Percentiles rank a stretch among this genome's conserved stretches.
phyloP scores from a whole-genome alignment of 2,888 invertebrate species.

The Eupithecia exiguata region DNA sequence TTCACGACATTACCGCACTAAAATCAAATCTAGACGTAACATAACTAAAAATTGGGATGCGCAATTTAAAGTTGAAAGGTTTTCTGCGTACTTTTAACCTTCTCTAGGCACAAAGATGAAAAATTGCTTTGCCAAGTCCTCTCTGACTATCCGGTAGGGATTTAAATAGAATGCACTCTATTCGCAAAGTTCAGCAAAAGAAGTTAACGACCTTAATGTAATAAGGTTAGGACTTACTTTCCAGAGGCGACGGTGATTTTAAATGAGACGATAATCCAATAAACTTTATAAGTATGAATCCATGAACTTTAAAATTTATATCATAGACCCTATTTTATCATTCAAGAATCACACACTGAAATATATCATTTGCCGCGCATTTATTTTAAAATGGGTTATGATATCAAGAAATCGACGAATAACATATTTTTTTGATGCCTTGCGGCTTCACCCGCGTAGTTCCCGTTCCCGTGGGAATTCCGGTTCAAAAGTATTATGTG shows the following conservation, averaged over 20 bases:
- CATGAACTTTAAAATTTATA: constrained; percentile 3
- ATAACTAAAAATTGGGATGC: not conserved
- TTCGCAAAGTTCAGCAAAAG: constrained; percentile 5
- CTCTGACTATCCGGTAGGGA: constrained; percentile 1
- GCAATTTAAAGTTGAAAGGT: not conserved
- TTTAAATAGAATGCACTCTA: constrained; percentile 1
- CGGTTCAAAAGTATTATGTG: too few species aligned
- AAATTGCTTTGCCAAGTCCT: not conserved
- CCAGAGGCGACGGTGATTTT: constrained; percentile 9
- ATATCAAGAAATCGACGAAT: too few species aligned
- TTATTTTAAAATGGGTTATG: not conserved
- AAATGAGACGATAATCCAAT: constrained; percentile 5
- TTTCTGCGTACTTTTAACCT: not conserved
- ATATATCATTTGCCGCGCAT: not conserved
- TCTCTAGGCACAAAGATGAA: not conserved
- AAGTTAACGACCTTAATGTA: constrained; percentile 7
- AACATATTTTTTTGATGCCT: too few species aligned
- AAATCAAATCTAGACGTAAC: not conserved
- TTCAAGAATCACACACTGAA: not conserved
- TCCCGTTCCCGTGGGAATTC: too few species aligned
- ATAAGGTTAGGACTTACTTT: not conserved
- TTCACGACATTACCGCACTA: not conserved
- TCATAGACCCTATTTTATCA: not conserved
- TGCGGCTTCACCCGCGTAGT: too few species aligned
- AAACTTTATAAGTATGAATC: not conserved